Percentiles rank a stretch among this genome's conserved stretches.
Conservation (phyloP, 2,888 invertebrate species). For the Coremacera marginata region DNA sequence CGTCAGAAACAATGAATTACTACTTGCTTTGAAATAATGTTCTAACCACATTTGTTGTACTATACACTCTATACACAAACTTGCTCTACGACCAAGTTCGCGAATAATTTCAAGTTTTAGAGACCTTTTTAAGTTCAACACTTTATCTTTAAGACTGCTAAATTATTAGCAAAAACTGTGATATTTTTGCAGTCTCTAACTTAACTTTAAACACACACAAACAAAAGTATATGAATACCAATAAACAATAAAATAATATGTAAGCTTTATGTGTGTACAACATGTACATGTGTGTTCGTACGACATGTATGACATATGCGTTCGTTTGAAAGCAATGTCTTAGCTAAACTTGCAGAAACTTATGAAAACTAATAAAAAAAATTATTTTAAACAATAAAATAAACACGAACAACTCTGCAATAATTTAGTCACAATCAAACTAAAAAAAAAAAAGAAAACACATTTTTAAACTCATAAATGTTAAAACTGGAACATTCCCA, state of each 20-base stretch:
- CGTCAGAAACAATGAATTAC: background rate
- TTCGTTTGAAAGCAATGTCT: background rate
- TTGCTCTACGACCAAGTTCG: background rate
- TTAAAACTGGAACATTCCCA: too few relatives aligned
- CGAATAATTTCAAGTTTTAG: too few relatives aligned
- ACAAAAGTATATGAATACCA: slow-evolving; percentile 11
- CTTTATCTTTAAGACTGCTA: slow-evolving; percentile 51
- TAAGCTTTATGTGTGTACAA: background rate
- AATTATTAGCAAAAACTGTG: slow-evolving; percentile 53
- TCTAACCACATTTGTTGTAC: background rate
- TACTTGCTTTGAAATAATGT: background rate
- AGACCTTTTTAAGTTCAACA: too few relatives aligned
- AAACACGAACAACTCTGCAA: too few relatives aligned
- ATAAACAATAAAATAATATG: background rate
- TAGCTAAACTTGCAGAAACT: background rate
- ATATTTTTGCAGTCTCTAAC: slow-evolving; percentile 54
- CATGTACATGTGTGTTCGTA: too few relatives aligned
- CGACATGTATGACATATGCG: too few relatives aligned
- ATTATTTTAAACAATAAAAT: background rate
- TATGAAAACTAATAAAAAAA: background rate
- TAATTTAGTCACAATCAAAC: too few relatives aligned
- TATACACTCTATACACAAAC: background rate
- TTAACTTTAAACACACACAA: slow-evolving; percentile 7
- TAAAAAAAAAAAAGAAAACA: too few relatives aligned
- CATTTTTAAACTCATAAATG: too few relatives aligned